Base-by-base conservation (phyloP, 92 coral and sea anemone genomes). In the Porites lobata region DNA sequence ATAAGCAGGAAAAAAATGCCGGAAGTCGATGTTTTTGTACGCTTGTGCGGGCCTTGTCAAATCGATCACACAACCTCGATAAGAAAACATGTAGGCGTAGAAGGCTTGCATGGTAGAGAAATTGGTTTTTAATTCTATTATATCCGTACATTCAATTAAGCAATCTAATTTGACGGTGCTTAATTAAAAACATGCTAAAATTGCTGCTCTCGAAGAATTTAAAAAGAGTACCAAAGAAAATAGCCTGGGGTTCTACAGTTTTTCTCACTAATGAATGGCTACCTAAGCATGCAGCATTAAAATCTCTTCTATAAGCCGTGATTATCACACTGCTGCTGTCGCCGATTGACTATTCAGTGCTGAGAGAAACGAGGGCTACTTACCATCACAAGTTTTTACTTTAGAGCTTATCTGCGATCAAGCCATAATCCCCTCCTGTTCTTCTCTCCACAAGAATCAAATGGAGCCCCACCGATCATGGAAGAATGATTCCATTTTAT, bases 21-120 rank as follows among this genome's bases (percentile, higher is more conserved):
- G 78, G 86, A 80, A 80, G 51, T 67, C 68, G 53, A 8, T 82
- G 86, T 58, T 70, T 15, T 70, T 18, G 69, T 12, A 24, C 47
- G 38, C 86, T 58, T 69, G 21, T 78, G 69, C 69, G 71, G 26
- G 32, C 56, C 29, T 18, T 11, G 58, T 71, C 76, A 56, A 19
- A 71, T 4, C 19, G 65, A 76, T 76, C 26, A 3, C 47, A 38
- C 47, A 38, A 38, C 47, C 47, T 38, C 47, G 47, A 38, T 38
- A 38, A 38, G 47, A 13, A 64, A 69, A 9, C 38, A 32, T 68
- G 77, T 54, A 68, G 86, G 86, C 53, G 77, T 32, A 82, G 29
- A 24, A 22, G 26, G n/a, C 9, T 13, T 7, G 14, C 13, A 51
- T 11, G 63, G 17, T 58, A 58, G 63, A 58, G 63, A 58, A 58